Conservation (phyloP, 2,797 vertebrate genomes). For the Steatocranus sp. region DNA sequence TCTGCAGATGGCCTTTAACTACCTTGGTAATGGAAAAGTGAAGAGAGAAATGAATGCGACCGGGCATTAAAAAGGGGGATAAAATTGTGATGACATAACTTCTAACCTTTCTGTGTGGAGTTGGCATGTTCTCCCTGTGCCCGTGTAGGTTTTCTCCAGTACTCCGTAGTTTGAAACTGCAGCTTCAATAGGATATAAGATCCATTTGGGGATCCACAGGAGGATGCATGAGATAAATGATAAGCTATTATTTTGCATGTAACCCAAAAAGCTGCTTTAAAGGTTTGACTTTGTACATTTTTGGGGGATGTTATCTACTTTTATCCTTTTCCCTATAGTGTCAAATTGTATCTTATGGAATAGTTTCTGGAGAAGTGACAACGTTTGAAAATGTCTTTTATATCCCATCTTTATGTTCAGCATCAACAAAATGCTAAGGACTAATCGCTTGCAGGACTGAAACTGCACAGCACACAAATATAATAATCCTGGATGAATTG, state of each 20-base stretch:
- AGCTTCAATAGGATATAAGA: background rate
- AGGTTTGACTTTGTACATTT: background rate
- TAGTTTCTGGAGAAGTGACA: background rate
- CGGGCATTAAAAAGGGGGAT: background rate
- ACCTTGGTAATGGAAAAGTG: slow-evolving; percentile 26
- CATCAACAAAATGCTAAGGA: background rate
- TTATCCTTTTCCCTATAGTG: background rate
- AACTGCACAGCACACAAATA: background rate
- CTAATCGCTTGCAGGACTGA: background rate
- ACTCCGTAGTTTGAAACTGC: background rate
- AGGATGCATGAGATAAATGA: background rate
- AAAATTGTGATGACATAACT: slow-evolving; percentile 4
- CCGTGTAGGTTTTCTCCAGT: background rate
- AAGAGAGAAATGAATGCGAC: slow-evolving; percentile 37
- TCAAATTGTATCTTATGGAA: background rate
- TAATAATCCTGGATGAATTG: background rate
- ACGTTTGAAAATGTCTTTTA: background rate
- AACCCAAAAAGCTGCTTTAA: background rate
- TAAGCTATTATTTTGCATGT: background rate
- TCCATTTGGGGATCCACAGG: background rate
- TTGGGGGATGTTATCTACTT: background rate
- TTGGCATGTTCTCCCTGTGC: background rate
- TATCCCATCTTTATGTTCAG: background rate
- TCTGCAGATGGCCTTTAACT: slow-evolving; percentile 33
- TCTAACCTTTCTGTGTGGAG: background rate